Conservation (phyloP, 2,113 vertebrate genomes). For the Corydoras maculifer region DNA sequence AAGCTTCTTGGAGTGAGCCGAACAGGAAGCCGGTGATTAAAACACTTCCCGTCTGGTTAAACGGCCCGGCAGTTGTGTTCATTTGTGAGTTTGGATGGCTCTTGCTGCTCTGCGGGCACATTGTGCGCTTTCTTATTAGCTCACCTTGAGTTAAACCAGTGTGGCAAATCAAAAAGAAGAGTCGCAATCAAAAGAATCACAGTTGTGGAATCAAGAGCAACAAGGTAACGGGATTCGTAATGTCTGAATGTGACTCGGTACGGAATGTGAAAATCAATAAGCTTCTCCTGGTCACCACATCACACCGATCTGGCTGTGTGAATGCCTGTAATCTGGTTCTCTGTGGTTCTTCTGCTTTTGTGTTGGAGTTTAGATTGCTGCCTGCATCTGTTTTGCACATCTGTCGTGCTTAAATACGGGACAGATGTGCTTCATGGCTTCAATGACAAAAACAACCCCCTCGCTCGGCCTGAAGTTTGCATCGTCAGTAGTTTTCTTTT, state of each 20-base stretch:
- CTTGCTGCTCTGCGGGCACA: slow-evolving; percentile 25
- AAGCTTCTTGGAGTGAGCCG: slow-evolving; percentile 33
- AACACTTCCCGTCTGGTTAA: slow-evolving; percentile 60
- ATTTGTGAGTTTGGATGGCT: slow-evolving; percentile 39
- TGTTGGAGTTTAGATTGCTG: slow-evolving; percentile 7
- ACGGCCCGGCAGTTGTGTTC: slow-evolving; percentile 17
- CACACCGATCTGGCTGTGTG: background rate
- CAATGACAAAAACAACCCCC: no score
- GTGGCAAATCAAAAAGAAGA: no score
- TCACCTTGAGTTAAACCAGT: slow-evolving; percentile 10
- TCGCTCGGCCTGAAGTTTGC: no score
- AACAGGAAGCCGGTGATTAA: slow-evolving; percentile 60
- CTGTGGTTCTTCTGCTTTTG: background rate
- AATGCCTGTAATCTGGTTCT: background rate
- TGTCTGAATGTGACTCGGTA: no score
- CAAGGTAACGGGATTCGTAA: no score
- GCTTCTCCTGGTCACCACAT: background rate
- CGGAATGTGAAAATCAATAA: no score
- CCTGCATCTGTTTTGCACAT: slow-evolving; percentile 23
- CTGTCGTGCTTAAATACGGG: slow-evolving; percentile 7
- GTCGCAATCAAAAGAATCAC: no score
- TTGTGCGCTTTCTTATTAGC: slow-evolving; percentile 30
- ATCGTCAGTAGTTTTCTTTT: no score
- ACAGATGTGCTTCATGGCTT: slow-evolving; percentile 20
- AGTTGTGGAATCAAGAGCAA: no score